These are phyloP conservation scores for Chymomyza caudatula DNA, from an alignment of 2,888 invertebrate species.

Conservation along the genomic window DNA sequence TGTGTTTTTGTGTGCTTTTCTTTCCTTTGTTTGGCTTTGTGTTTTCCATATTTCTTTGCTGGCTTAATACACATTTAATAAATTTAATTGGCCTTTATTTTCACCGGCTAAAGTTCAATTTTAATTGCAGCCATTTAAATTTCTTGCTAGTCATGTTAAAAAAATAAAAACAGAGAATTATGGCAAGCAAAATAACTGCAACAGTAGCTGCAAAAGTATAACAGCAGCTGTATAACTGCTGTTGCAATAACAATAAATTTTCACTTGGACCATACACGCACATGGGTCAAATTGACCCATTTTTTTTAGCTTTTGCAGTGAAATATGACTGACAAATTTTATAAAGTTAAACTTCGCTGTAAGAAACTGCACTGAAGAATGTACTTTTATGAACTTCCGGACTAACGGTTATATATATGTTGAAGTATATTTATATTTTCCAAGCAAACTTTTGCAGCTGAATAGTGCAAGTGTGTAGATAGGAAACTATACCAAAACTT, in stretches of 20 bases:
- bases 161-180: conserved; percentile 21
- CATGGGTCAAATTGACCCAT: conserved; percentile 34
- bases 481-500: too few species aligned
- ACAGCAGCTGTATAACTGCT: conserved; percentile 18
- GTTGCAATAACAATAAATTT: conserved; percentile 40
- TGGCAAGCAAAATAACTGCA: not conserved
- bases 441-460: too few species aligned
- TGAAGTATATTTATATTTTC: too few species aligned
- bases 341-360: conserved; percentile 26
- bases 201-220: not conserved
- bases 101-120: conserved; percentile 24
- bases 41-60: not conserved
- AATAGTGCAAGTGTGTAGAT: too few species aligned
- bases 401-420: too few species aligned
- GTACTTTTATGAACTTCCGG: not conserved
- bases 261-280: not conserved
- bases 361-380: not conserved
- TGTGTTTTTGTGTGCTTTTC: not conserved
- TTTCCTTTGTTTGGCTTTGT: not conserved
- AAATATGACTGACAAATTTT: conserved; percentile 37
- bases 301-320: conserved; percentile 12
- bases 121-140: conserved; percentile 24
- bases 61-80: conserved; percentile 14
- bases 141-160: conserved; percentile 30
- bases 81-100: conserved; percentile 22